Base-by-base conservation (phyloP, 2,113 vertebrate species). In the Halcyon senegalensis region DNA sequence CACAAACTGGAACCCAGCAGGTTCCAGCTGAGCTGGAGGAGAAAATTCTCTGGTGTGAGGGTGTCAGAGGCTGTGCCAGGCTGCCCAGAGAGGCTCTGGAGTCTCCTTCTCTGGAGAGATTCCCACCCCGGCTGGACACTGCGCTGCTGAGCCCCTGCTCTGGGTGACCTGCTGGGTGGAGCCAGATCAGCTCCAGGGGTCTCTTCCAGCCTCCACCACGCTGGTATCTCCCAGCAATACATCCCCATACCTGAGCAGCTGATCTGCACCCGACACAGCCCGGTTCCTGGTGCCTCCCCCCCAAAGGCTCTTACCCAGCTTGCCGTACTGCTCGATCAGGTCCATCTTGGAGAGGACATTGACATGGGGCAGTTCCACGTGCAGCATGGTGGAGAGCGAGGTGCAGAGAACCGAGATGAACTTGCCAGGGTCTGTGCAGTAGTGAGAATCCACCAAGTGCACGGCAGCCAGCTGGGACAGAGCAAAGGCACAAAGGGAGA, bases 341-440 rank as follows among this genome's bases (percentile, higher is more conserved):
- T 99, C 99, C 98, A 99, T 99, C 98, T 99, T 99, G 96, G 99
- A 99, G 39, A 99, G 99, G 75, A 99, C 31, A 31, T 99, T 99
- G 97, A 99, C 97, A 1, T 99, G 99, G 37, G 99, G 99, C 84
- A 99, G 98, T 72, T 99, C 99, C 95, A 99, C 98, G 1, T 99
- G 99, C 84, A 99, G 98, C 99, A 99, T 99, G 91, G 99, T 99
- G 96, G 98, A 98, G 30, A 99, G 97, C 0, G 99, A 99, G 16
- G 99, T 99, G 93, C 99, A 99, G 39, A 99, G 98, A 5, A 99
- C 99, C 0, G 99, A 99, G 97, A 99, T 99, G 98, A 99, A 99
- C 98, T 99, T 99, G 91, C 98, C 99, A 1, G 99, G 99, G 91
- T 99, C 99, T 2, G 99, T 98, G 76, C 99, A 99, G 97, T 99